Conservation (phyloP, 2,113 vertebrate genomes). For the Heteronetta atricapilla region DNA sequence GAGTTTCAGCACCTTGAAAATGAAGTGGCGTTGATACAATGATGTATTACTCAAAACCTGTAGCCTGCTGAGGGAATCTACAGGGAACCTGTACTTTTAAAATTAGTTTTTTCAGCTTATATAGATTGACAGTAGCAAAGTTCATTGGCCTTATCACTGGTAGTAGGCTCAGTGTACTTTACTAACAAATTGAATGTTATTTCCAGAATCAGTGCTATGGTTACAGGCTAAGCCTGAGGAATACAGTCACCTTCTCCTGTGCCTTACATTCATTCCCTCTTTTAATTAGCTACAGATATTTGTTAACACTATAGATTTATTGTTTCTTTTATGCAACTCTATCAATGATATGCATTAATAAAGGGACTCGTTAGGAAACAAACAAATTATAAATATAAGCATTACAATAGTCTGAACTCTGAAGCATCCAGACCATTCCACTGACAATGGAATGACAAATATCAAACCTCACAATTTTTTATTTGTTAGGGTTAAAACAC, state of each 20-base stretch:
- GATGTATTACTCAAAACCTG: slow-evolving; percentile 7
- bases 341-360: background rate
- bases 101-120: slow-evolving; percentile 2
- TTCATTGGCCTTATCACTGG: background rate
- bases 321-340: background rate
- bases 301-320: background rate
- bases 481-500: background rate
- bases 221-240: slow-evolving; percentile 8
- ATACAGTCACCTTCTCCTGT: slow-evolving; percentile 16
- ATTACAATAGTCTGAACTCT: background rate
- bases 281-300: background rate
- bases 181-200: background rate
- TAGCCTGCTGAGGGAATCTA: slow-evolving; percentile 15
- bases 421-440: background rate
- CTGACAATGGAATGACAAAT: background rate
- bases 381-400: background rate
- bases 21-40: slow-evolving; percentile 23
- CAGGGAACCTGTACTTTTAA: slow-evolving; percentile 25
- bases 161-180: background rate
- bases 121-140: slow-evolving; percentile 30
- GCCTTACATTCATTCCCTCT: background rate
- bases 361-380: background rate
- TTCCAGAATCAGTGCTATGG: background rate
- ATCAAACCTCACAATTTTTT: background rate
- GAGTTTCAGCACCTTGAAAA: slow-evolving; percentile 35